These are phyloP conservation scores for Hyaena hyaena DNA, from an alignment of 2,113 vertebrate species.

Conservation along the genomic window DNA sequence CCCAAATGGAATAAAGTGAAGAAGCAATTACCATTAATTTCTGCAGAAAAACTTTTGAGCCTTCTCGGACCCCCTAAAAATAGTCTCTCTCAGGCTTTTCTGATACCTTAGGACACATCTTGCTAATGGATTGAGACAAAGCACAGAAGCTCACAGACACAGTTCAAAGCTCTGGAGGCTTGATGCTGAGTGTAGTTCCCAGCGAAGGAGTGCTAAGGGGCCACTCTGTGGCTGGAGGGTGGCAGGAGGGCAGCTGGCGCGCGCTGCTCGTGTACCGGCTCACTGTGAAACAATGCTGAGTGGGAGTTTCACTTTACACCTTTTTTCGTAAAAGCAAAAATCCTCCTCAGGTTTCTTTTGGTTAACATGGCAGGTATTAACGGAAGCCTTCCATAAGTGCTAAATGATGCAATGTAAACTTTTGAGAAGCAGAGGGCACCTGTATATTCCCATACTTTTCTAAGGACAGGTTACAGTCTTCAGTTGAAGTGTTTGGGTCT, in stretches of 20 bases:
- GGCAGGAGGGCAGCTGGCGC: too few species aligned
- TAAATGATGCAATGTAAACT: neutral
- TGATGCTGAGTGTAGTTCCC: neutral
- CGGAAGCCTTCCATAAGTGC: neutral
- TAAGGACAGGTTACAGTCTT: neutral
- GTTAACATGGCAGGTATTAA: neutral
- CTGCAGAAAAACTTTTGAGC: neutral
- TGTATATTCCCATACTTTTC: neutral
- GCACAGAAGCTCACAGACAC: neutral
- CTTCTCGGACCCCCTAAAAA: neutral
- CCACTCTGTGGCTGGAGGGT: neutral
- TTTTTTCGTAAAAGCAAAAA: neutral
- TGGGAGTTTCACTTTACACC: neutral
- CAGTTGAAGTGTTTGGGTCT: neutral
- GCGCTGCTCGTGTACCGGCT: accelerated
- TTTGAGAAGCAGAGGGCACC: neutral
- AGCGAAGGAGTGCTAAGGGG: neutral
- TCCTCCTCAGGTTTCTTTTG: neutral
- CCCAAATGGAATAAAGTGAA: neutral
- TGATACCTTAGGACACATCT: neutral
- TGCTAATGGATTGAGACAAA: neutral
- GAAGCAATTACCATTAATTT: neutral
- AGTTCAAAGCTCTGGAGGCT: neutral
- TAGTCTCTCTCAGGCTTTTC: neutral
- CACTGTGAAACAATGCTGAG: neutral